Conservation (phyloP, 2,888 invertebrate species). For the Kryphioiulus occultus region DNA sequence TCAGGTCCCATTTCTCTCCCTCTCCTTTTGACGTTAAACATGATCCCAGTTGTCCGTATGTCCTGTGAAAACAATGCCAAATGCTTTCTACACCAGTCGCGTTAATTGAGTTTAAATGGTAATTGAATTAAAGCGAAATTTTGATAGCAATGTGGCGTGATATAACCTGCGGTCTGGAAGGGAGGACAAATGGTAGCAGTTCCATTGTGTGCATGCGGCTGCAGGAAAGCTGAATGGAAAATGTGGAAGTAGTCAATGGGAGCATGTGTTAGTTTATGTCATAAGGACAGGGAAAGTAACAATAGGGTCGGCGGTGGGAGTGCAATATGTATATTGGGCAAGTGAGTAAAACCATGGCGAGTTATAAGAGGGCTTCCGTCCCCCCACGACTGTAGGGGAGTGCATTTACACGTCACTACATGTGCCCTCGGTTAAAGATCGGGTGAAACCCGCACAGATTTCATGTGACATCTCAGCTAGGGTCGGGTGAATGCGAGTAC, state of each 20-base stretch:
- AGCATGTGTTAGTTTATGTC: slow-evolving; percentile 42
- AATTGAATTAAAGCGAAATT: slow-evolving; percentile 43
- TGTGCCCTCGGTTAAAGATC: neutral
- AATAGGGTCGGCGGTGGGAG: neutral
- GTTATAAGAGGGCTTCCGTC: slow-evolving; percentile 24
- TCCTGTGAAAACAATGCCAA: slow-evolving; percentile 36
- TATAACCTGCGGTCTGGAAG: slow-evolving; percentile 39
- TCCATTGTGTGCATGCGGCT: neutral
- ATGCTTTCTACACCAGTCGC: slow-evolving; percentile 37
- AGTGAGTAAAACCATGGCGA: neutral
- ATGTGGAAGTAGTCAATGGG: neutral
- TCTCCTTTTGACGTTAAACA: slow-evolving; percentile 5
- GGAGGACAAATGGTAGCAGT: neutral
- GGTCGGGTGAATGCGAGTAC: neutral
- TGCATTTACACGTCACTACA: slow-evolving; percentile 13
- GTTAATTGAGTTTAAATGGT: slow-evolving; percentile 47
- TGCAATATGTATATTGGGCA: neutral
- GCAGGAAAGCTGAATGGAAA: slow-evolving; percentile 2
- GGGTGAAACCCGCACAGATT: neutral
- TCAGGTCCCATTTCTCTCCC: neutral
- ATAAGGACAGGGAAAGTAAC: slow-evolving; percentile 13
- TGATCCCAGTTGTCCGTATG: slow-evolving; percentile 36
- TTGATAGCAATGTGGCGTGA: slow-evolving; percentile 33
- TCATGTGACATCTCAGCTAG: neutral
- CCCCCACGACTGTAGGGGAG: neutral